A percentile compares a stretch with the other conserved stretches of the same genome.
Evolutionary conservation across 2,797 vertebrate species (phyloP).

Genomic region (Lepidocolaptes lacrymiger): DNA sequence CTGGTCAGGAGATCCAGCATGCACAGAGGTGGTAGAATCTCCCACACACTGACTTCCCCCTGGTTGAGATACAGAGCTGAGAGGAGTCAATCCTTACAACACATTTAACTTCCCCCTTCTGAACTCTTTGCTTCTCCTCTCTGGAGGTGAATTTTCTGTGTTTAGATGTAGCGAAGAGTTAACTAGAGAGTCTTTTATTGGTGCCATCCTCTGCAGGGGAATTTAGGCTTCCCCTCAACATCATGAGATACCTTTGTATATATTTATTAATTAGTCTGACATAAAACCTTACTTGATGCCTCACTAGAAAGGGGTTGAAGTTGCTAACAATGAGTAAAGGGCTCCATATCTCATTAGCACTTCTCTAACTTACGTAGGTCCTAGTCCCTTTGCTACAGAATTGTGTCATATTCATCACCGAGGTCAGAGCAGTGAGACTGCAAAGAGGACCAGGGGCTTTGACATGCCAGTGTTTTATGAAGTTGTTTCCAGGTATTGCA

Average conservation of each 20-base stretch:
- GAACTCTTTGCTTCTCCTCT: background rate
- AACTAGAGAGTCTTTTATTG: background rate
- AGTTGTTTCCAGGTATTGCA: background rate
- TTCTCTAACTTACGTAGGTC: background rate
- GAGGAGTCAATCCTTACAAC: background rate
- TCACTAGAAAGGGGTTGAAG: background rate
- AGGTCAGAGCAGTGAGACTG: background rate
- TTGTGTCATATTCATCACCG: background rate
- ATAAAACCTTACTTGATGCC: background rate
- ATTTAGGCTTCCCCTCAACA: background rate
- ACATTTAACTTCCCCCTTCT: background rate
- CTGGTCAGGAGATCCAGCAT: background rate
- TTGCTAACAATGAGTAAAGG: background rate
- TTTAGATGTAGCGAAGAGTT: background rate
- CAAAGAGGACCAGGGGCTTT: background rate
- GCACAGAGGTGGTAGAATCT: background rate
- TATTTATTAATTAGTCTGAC: background rate
- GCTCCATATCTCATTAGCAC: background rate
- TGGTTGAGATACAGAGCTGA: background rate
- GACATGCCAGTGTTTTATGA: background rate
- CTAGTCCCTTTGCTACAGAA: background rate
- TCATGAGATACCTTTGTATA: background rate
- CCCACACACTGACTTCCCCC: background rate
- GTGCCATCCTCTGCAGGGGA: background rate
- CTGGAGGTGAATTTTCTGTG: background rate